These are phyloP conservation scores for Opisthograptis luteolata DNA, from an alignment of 2,888 invertebrate species.

Conservation along the genomic window DNA sequence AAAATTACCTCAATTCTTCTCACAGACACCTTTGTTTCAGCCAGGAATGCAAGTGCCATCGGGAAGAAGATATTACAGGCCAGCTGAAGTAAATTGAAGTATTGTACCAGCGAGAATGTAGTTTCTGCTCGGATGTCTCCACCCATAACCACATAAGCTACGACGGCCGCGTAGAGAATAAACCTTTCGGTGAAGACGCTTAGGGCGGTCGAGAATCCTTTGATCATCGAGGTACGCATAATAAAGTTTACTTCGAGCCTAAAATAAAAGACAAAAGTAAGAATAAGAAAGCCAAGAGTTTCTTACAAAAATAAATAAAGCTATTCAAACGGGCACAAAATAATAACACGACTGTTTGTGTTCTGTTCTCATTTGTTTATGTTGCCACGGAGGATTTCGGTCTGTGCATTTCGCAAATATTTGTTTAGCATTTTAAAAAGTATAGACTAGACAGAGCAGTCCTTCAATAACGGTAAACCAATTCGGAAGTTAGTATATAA, in stretches of 20 bases:
- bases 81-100: conserved; percentile 89
- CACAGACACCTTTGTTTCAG: conserved; percentile 87
- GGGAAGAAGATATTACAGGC: conserved; percentile 87
- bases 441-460: too few species aligned
- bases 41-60: conserved; percentile 83
- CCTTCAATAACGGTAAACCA: neutral
- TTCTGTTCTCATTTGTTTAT: too few species aligned
- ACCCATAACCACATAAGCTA: conserved; percentile 89
- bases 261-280: conserved; percentile 31
- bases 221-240: conserved; percentile 86
- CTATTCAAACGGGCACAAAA: too few species aligned
- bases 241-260: conserved; percentile 89
- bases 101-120: conserved; percentile 91
- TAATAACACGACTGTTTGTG: too few species aligned
- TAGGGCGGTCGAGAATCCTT: conserved; percentile 86
- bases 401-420: too few species aligned
- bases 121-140: conserved; percentile 85
- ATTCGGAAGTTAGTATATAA: neutral
- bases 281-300: neutral
- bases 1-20: conserved; percentile 86
- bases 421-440: too few species aligned
- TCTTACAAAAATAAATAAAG: neutral
- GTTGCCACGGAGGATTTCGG: too few species aligned
- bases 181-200: conserved; percentile 94
- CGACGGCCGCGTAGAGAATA: conserved; percentile 91